phyloP scores from a whole-genome alignment of 2,113 vertebrate genomes.

The Myrmophylax atrothorax region DNA sequence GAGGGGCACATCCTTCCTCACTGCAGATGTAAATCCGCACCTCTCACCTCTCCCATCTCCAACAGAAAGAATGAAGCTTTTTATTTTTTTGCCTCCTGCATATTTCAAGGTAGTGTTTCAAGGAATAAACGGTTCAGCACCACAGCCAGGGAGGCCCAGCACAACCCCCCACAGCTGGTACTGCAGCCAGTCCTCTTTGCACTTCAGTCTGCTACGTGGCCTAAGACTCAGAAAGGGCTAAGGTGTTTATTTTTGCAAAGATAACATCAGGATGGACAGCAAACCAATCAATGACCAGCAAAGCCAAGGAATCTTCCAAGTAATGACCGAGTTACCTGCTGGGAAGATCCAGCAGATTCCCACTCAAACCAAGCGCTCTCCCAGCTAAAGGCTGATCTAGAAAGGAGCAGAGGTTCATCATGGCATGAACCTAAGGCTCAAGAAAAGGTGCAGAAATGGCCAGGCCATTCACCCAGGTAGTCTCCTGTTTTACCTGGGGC shows the following conservation, averaged over 20 bases:
- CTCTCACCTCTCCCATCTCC: neutral
- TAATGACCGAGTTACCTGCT: neutral
- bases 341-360: neutral
- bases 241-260: neutral
- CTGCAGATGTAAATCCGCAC: neutral
- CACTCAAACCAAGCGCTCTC: neutral
- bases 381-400: neutral
- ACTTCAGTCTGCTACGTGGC: neutral
- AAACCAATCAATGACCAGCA: neutral
- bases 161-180: neutral
- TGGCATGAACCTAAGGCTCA: neutral
- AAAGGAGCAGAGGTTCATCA: neutral
- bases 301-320: neutral
- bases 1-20: neutral
- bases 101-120: constrained; percentile 46
- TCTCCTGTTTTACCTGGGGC: neutral
- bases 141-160: neutral
- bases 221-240: neutral
- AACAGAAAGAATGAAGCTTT: constrained; percentile 9
- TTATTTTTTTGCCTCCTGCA: constrained; percentile 9
- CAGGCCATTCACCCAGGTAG: neutral
- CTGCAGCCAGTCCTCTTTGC: neutral
- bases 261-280: neutral
- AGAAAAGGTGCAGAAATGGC: neutral
- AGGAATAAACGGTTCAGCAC: neutral